Evolutionary conservation across 2,797 vertebrate genomes (phyloP), one percentile per base, ranked within the genome.

Genomic region (Hozukius guyotensis): DNA sequence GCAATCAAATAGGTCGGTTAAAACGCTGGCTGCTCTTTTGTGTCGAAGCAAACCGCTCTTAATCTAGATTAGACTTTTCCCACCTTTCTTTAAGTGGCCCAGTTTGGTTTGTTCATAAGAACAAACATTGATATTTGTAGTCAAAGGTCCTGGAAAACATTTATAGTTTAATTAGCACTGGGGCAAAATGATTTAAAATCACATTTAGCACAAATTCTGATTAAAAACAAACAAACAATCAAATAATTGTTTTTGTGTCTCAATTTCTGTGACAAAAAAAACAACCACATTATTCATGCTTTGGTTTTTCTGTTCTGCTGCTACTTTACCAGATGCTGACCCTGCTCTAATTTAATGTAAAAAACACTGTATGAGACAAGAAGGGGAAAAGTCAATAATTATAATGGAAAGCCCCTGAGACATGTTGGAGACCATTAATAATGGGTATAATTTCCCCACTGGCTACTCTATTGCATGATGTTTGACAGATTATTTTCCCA

Each of bases 341-440:
- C 76, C 14, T 56, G 65, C 74, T 82, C 7, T 78, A 71, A 75
- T 88, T 86, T 85, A 88, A 85, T 65, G 76, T 77, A 80, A 87
- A 78, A 79, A 77, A 83, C 55, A 73, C 10, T 56, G 42, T 79
- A 42, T 70, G 59, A 87, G 77, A 89, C 79, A 83, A 87, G 67
- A 81, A 69, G 57, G 65, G 56, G 16, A 90, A 89, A 89, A 85
- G 82, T 92, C 91, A 75, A 86, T 94, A 94, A 94, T 95, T 96
- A 91, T 93, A 94, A 93, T 29, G 61, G 77, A 92, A 96, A 93
- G 87, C 84, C 56, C 60, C 29, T 62, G 81, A 57, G 92, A 88
- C 89, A 68, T 90, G 57, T 86, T 5, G 63, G 87, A 92, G 90
- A 89, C 27, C 79, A 92, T 95, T 95, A 94, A 94, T 95, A 96